A percentile compares a stretch with the other conserved stretches of the same genome.
Conservation (phyloP, 2,113 vertebrate species). For the Empidonax alnorum region DNA sequence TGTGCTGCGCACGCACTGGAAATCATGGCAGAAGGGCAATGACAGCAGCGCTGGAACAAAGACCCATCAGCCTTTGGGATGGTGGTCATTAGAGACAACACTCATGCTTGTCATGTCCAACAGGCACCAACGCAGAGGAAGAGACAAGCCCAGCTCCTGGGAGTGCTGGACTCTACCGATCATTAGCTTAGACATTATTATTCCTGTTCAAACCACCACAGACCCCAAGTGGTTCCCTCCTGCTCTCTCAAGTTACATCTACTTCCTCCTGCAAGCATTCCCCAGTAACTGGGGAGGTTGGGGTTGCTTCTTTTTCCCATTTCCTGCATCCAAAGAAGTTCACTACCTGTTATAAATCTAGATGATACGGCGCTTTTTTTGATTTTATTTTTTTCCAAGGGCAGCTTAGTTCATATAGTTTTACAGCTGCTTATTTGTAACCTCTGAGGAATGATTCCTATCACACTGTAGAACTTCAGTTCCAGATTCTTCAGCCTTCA, state of each 20-base stretch:
- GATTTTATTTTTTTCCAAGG: neutral
- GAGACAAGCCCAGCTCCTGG: neutral
- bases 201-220: neutral
- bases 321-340: neutral
- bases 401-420: neutral
- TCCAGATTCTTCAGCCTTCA: neutral
- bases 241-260: neutral
- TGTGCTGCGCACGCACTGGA: fast-evolving
- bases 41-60: fast-evolving
- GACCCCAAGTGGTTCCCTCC: neutral
- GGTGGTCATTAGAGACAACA: too few relatives aligned
- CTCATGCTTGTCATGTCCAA: fast-evolving
- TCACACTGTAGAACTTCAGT: neutral
- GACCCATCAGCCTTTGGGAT: fast-evolving
- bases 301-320: neutral
- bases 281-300: too few relatives aligned
- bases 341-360: neutral
- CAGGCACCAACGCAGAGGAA: neutral
- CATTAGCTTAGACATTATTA: neutral
- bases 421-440: neutral
- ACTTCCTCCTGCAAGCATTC: neutral
- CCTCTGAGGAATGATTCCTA: neutral
- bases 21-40: fast-evolving
- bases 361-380: neutral
- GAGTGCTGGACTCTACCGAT: neutral